phyloP scores from a whole-genome alignment of 2,113 vertebrate species.

The Ictidomys tridecemlineatus region DNA sequence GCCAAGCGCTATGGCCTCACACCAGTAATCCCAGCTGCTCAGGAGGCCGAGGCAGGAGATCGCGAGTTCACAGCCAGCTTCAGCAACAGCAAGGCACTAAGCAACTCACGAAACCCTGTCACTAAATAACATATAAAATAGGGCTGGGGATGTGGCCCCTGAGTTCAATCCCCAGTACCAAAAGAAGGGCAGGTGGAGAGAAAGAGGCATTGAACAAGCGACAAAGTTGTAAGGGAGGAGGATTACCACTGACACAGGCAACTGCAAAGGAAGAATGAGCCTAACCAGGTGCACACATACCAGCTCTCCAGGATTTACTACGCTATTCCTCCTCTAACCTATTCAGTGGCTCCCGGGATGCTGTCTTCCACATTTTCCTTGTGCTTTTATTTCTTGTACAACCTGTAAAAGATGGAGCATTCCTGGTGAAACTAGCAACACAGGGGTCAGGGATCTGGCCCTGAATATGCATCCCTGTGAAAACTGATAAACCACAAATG shows the following conservation, averaged over 20 bases:
- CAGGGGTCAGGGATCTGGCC: not conserved
- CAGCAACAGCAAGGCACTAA: no score
- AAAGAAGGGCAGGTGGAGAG: not conserved
- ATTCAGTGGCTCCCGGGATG: not conserved
- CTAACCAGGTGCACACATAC: accelerated
- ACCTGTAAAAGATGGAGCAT: not conserved
- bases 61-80: no score
- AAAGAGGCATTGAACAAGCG: not conserved
- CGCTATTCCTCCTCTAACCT: not conserved
- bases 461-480: not conserved
- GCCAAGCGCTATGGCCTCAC: no score
- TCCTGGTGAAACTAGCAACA: not conserved
- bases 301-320: not conserved
- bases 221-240: not conserved
- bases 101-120: no score
- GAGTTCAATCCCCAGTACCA: no score
- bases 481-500: not conserved
- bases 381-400: not conserved
- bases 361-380: not conserved
- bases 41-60: no score
- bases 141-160: no score
- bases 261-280: not conserved
- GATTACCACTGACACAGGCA: not conserved
- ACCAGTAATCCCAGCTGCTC: no score
- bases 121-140: no score